Percentiles rank a stretch among this genome's conserved stretches.
Conservation (phyloP, 2,113 vertebrate genomes). For the Piaya cayana region DNA sequence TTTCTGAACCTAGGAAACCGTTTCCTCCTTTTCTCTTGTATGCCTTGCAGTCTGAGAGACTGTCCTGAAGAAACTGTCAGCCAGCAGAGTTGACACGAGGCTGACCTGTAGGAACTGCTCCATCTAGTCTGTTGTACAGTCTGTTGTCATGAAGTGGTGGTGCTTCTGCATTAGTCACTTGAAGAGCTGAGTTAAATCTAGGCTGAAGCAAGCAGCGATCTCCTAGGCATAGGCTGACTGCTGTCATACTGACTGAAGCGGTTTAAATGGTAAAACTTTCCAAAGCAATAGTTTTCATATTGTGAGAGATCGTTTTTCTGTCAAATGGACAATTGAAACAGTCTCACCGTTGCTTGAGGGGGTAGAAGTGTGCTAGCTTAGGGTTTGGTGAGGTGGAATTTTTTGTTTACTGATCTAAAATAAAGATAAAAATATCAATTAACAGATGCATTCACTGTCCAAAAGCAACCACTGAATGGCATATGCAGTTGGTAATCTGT, state of each 20-base stretch:
- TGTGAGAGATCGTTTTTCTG: not conserved
- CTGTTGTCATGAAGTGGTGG: not conserved
- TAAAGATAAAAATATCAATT: not conserved
- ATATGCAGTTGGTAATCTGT: constrained; percentile 1
- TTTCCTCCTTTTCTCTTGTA: not conserved
- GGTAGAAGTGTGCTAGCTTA: not conserved
- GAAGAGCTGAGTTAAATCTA: not conserved
- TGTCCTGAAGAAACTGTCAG: not conserved
- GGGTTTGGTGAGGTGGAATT: not conserved
- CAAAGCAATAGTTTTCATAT: not conserved
- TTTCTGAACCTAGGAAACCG: not conserved
- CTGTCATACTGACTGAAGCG: not conserved
- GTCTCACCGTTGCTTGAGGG: not conserved
- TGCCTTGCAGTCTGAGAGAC: not conserved
- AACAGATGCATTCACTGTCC: not conserved
- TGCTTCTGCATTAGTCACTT: not conserved
- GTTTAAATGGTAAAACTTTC: not conserved
- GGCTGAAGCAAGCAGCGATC: not conserved
- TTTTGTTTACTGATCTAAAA: not conserved
- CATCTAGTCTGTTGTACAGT: not conserved
- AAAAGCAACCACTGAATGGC: not conserved
- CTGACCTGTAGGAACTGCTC: not conserved
- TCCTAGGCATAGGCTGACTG: not conserved
- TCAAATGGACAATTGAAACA: not conserved
- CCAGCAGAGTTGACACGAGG: not conserved